These are phyloP conservation scores for Leiothrix lutea DNA, from an alignment of 2,113 vertebrate genomes.

Conservation along the genomic window DNA sequence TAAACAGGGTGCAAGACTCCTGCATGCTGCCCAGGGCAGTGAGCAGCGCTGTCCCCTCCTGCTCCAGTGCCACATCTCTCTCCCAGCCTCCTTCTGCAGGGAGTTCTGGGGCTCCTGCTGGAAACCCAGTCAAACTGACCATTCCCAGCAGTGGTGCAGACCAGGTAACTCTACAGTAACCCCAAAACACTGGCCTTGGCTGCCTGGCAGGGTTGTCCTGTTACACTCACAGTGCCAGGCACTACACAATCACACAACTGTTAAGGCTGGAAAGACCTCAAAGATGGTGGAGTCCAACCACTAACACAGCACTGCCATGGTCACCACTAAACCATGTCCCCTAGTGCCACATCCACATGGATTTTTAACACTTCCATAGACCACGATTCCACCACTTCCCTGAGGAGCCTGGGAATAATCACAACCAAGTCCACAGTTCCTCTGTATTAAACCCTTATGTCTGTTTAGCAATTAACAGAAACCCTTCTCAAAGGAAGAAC, in stretches of 20 bases:
- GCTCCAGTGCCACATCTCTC: not conserved
- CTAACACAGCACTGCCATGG: not conserved
- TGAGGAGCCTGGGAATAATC: not conserved
- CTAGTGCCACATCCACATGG: not conserved
- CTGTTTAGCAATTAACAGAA: not conserved
- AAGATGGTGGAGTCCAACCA: not conserved
- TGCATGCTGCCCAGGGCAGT: not conserved
- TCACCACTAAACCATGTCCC: not conserved
- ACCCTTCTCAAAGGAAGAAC: not conserved
- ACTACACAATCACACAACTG: not conserved
- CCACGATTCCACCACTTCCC: not conserved
- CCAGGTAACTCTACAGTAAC: not conserved
- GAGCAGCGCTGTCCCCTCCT: not conserved
- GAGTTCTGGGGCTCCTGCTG: not conserved
- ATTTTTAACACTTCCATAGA: not conserved
- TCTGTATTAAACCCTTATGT: not conserved
- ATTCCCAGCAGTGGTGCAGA: not conserved
- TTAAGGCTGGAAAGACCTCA: not conserved
- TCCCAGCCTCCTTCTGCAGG: not conserved
- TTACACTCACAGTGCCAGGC: not conserved
- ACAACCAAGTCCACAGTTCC: not conserved
- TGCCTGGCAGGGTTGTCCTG: not conserved
- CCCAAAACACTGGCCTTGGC: fast-evolving
- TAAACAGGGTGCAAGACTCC: not conserved
- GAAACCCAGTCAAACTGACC: not conserved